Conservation (phyloP, 2,888 invertebrate genomes). For the Mythimna ferrago region DNA sequence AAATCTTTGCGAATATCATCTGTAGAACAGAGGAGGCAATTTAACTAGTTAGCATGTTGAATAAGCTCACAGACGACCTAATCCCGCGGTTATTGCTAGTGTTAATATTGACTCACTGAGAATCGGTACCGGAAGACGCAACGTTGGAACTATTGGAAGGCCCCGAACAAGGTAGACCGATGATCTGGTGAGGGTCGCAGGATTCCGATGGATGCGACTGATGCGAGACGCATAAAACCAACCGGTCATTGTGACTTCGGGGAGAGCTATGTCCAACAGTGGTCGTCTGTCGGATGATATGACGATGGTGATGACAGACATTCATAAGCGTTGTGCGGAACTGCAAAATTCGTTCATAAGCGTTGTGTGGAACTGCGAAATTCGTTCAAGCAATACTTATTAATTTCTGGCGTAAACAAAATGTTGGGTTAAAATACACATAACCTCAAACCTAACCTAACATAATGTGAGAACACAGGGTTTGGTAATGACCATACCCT, state of each 20-base stretch:
- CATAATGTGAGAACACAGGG: no score
- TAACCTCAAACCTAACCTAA: constrained; percentile 2
- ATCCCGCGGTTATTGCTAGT: constrained; percentile 16
- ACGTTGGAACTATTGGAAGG: no score
- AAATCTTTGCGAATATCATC: constrained; percentile 53
- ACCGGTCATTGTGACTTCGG: no score
- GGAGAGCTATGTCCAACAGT: no score
- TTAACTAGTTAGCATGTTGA: constrained; percentile 52
- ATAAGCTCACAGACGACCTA: constrained; percentile 25
- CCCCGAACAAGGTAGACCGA: no score
- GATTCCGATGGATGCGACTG: no score
- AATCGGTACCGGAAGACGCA: neutral
- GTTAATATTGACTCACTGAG: constrained; percentile 29
- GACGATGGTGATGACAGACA: no score
- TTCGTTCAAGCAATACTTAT: neutral
- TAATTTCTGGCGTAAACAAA: constrained; percentile 13
- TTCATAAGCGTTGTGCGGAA: constrained; percentile 1
- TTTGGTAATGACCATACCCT: constrained; percentile 11
- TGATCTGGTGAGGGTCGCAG: no score
- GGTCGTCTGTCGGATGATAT: no score
- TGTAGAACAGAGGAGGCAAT: constrained; percentile 46
- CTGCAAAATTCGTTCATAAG: neutral
- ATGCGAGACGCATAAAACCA: no score
- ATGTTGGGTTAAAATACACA: constrained; percentile 32
- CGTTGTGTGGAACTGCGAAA: constrained; percentile 4